A percentile compares a stretch with the other conserved stretches of the same genome.
phyloP scores from a whole-genome alignment of 2,797 vertebrate species.

The Sebastes dallii region DNA sequence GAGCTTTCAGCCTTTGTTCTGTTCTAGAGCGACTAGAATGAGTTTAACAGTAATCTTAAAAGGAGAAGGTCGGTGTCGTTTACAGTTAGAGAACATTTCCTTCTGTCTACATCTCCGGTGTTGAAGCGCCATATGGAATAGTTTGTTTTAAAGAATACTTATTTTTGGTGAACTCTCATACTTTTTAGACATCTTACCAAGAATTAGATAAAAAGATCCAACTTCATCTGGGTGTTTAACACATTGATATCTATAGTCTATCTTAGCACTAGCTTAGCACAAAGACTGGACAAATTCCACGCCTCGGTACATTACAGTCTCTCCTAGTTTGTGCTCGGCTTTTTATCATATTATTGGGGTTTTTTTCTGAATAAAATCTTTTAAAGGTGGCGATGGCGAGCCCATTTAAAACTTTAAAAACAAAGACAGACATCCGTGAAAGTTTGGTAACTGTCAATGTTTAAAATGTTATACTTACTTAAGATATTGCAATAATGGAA shows the following conservation, averaged over 20 bases:
- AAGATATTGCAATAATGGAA: no score
- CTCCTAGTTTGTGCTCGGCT: no score
- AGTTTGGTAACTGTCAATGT: no score
- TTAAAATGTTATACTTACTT: no score
- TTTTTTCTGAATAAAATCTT: no score
- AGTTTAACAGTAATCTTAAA: constrained; percentile 9
- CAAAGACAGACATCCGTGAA: no score
- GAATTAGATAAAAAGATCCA: neutral
- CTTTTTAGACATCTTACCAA: neutral
- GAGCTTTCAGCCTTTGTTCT: constrained; percentile 33
- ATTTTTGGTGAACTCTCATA: neutral
- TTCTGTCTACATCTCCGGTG: neutral
- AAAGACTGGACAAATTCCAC: neutral
- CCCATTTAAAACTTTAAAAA: no score
- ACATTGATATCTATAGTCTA: no score
- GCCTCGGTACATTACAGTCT: no score
- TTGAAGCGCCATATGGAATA: neutral
- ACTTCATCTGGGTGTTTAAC: neutral
- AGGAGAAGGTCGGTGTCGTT: neutral
- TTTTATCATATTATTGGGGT: no score
- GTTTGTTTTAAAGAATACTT: neutral
- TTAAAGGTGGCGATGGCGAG: no score
- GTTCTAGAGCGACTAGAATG: neutral
- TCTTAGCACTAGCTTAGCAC: neutral
- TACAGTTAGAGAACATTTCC: neutral